Evolutionary conservation across 2,797 vertebrate species (phyloP).

Genomic region (Labeo calbasu): DNA sequence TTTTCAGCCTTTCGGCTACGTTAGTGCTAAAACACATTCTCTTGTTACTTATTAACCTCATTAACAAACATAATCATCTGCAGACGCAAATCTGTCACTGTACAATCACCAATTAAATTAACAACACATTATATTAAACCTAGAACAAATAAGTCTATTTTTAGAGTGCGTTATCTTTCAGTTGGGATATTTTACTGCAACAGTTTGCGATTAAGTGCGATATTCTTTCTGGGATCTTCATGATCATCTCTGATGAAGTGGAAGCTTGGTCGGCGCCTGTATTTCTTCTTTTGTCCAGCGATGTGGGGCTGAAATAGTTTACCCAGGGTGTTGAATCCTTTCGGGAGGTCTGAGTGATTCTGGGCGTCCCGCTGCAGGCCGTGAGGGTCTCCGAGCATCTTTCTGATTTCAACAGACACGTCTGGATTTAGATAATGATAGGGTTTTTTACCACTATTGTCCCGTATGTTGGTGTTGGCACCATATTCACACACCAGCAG

Average conservation of each 20-base stretch:
- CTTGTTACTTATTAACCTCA: neutral
- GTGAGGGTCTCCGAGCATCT: slow-evolving; percentile 80
- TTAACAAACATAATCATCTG: slow-evolving; percentile 13
- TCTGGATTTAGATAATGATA: slow-evolving; percentile 83
- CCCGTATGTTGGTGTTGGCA: slow-evolving; percentile 82
- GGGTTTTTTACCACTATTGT: slow-evolving; percentile 89
- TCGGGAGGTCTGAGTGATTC: slow-evolving; percentile 77
- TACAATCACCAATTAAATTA: slow-evolving; percentile 10
- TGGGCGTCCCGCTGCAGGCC: slow-evolving; percentile 61
- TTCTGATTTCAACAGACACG: slow-evolving; percentile 73
- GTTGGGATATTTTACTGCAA: neutral
- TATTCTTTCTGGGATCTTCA: slow-evolving; percentile 49
- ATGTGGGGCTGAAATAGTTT: slow-evolving; percentile 84
- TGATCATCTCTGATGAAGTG: slow-evolving; percentile 65
- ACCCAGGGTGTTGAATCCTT: slow-evolving; percentile 83
- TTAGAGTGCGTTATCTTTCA: slow-evolving; percentile 5
- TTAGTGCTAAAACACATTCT: neutral
- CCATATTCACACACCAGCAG: slow-evolving; percentile 81
- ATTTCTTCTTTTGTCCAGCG: slow-evolving; percentile 78
- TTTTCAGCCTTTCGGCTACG: neutral
- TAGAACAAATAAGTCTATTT: neutral
- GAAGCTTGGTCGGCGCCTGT: slow-evolving; percentile 72
- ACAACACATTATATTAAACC: slow-evolving; percentile 15
- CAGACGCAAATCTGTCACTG: neutral
- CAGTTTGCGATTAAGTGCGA: slow-evolving; percentile 63